These are phyloP conservation scores for Pangasius sanitwongsei DNA, from an alignment of 2,797 vertebrate species.

Conservation along the genomic window DNA sequence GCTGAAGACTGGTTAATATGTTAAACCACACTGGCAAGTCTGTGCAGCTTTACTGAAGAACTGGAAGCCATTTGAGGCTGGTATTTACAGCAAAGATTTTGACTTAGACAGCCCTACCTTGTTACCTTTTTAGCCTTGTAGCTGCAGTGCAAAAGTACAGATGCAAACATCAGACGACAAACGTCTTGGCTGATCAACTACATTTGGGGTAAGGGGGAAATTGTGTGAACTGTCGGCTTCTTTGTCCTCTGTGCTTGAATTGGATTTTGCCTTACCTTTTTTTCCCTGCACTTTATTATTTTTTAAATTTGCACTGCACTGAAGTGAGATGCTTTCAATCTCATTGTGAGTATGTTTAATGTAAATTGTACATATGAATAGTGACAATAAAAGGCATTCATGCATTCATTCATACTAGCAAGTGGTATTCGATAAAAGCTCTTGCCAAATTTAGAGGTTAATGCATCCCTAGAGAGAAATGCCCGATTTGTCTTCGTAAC, in stretches of 20 bases:
- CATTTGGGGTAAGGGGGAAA: background rate
- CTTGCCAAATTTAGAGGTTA: constrained; percentile 8
- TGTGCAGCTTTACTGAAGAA: background rate
- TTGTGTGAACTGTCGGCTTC: background rate
- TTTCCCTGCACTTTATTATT: too few species aligned
- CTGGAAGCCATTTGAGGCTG: background rate
- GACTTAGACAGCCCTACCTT: background rate
- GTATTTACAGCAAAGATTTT: background rate
- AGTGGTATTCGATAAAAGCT: background rate
- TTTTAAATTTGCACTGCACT: too few species aligned
- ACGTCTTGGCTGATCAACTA: background rate
- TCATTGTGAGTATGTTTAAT: too few species aligned
- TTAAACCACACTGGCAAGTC: background rate
- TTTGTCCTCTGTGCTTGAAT: background rate
- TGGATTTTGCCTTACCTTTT: background rate
- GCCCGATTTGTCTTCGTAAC: background rate
- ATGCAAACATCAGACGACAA: background rate
- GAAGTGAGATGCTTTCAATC: too few species aligned
- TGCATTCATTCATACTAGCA: too few species aligned
- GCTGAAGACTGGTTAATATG: background rate
- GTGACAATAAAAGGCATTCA: too few species aligned
- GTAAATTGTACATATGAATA: too few species aligned
- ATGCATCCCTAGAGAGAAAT: constrained; percentile 14
- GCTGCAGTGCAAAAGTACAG: constrained; percentile 2
- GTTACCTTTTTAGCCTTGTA: background rate